A percentile compares a stretch with the other conserved stretches of the same genome.
Evolutionary conservation across 2,888 invertebrate species (phyloP).

Genomic region (Monopis laevigella): DNA sequence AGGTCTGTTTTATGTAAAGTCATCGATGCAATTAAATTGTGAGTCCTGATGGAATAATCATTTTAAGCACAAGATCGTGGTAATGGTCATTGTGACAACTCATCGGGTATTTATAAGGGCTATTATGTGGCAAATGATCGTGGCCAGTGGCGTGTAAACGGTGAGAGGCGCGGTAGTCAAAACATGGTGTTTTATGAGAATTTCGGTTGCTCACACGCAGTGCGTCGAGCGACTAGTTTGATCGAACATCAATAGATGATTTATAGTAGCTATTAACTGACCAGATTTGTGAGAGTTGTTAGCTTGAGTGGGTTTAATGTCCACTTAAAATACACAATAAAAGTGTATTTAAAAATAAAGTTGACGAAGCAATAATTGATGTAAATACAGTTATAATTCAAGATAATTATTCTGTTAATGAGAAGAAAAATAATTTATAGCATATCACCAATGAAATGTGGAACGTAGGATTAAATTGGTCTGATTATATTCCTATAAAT

Average conservation of each 20-base stretch:
- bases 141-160: constrained; percentile 29
- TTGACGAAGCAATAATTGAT: too few relatives aligned
- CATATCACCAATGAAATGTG: too few relatives aligned
- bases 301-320: constrained; percentile 2
- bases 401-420: too few relatives aligned
- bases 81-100: constrained; percentile 28
- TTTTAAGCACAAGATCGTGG: constrained; percentile 18
- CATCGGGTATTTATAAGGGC: constrained; percentile 18
- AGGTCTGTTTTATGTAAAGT: constrained; percentile 30
- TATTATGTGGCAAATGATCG: constrained; percentile 22
- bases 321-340: not conserved
- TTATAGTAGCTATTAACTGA: constrained; percentile 47
- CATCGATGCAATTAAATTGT: constrained; percentile 22
- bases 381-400: too few relatives aligned
- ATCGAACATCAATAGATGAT: constrained; percentile 47
- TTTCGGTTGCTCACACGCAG: constrained; percentile 19
- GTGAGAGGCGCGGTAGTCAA: constrained; percentile 19
- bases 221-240: constrained; percentile 8
- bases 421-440: too few relatives aligned
- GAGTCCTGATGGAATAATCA: constrained; percentile 28
- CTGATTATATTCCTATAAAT: not conserved
- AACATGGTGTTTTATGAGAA: constrained; percentile 36
- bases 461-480: too few relatives aligned
- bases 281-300: constrained; percentile 35
- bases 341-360: not conserved